phyloP scores from a whole-genome alignment of 2,113 vertebrate genomes.

The Acrocephalus kingi region DNA sequence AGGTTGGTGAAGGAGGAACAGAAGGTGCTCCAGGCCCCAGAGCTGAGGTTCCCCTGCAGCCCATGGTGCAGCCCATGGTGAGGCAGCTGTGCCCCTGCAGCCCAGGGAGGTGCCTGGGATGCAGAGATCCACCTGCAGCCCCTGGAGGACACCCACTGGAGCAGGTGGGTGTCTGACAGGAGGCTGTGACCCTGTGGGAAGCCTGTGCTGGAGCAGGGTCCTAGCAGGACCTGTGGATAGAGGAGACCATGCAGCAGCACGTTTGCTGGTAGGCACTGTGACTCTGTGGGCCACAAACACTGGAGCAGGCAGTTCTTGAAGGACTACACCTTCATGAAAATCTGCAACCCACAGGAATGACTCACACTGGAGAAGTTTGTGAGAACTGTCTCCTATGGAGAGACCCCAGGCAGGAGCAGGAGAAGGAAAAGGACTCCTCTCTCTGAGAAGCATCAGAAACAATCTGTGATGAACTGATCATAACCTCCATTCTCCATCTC shows the following conservation, averaged over 20 bases:
- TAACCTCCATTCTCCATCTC: background rate
- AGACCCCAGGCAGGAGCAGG: rapidly evolving
- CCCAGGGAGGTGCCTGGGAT: background rate
- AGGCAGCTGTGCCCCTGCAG: background rate
- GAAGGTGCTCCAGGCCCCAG: rapidly evolving
- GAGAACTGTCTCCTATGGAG: background rate
- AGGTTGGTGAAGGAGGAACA: background rate
- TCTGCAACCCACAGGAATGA: background rate
- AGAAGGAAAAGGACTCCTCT: background rate
- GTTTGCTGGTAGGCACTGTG: background rate
- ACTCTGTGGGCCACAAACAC: background rate
- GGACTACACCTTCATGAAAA: background rate
- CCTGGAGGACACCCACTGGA: rapidly evolving
- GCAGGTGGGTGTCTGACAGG: background rate
- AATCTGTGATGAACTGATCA: background rate
- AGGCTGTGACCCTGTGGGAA: background rate
- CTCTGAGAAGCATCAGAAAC: background rate
- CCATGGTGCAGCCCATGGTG: background rate
- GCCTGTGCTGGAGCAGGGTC: background rate
- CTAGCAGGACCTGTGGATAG: background rate
- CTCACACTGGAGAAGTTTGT: background rate
- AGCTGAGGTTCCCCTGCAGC: background rate
- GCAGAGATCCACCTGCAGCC: background rate
- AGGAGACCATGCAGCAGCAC: background rate
- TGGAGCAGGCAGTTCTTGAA: background rate